These are phyloP conservation scores for Sebastes kiyomatsui DNA, from an alignment of 2,797 vertebrate genomes.

Conservation along the genomic window DNA sequence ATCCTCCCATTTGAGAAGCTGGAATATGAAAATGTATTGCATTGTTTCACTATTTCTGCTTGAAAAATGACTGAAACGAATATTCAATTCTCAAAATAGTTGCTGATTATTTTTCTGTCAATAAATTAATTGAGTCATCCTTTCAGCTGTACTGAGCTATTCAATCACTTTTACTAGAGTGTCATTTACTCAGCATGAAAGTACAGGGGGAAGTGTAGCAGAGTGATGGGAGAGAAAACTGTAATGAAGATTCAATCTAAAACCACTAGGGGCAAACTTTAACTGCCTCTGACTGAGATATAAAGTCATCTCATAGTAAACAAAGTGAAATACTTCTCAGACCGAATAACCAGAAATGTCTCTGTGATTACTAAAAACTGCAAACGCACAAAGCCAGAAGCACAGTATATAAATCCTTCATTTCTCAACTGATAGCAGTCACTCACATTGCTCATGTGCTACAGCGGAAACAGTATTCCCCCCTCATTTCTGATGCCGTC, in stretches of 20 bases:
- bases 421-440: constrained; percentile 11
- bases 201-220: not conserved
- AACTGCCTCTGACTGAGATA: not conserved
- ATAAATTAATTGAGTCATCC: constrained; percentile 14
- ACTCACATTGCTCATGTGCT: constrained; percentile 6
- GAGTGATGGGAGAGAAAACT: constrained; percentile 9
- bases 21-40: not conserved
- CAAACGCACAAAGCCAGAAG: not conserved
- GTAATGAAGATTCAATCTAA: constrained; percentile 6
- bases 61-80: not conserved
- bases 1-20: not conserved
- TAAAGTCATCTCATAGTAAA: not conserved
- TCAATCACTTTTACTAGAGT: constrained; percentile 17
- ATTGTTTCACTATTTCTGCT: not conserved
- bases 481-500: constrained; percentile 9
- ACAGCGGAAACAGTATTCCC: constrained; percentile 11
- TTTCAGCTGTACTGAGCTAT: constrained; percentile 3
- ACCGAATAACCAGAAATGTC: not conserved
- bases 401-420: not conserved
- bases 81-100: not conserved
- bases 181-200: constrained; percentile 18
- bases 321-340: not conserved
- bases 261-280: constrained; percentile 10
- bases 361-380: not conserved
- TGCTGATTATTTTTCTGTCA: not conserved